Evolutionary conservation across 2,113 vertebrate genomes (phyloP), one percentile per base, ranked within the genome.

Genomic region (Vombatus ursinus): DNA sequence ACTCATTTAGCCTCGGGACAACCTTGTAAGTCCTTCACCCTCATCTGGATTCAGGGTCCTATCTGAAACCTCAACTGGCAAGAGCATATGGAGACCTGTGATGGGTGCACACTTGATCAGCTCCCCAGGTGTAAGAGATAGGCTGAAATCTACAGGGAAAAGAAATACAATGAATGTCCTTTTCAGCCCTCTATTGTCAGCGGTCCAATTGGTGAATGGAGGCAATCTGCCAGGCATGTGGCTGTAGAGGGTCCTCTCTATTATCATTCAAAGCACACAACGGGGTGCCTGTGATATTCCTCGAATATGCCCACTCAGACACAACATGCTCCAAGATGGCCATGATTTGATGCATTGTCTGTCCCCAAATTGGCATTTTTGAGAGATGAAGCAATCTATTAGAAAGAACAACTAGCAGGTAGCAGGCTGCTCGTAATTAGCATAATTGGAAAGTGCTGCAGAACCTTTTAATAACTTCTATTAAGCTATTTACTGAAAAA

Each of bases 401-500:
- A 11, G 24, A 94, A 8, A 92, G 47, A 90, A 90, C 14, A 49
- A 25, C 16, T 9, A 91, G 68, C 94, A 90, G 31, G 52, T 90
- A 96, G 23, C 0, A 77, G 89, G 8, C 10, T 89, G 44, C 54
- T 37, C 48, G 93, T 93, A 94, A 93, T 48, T 37, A 89, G 2
- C 8, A 94, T 54, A 89, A 53, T 93, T 96, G 95, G 52, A 93
- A 91, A 92, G 44, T 96, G 91, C 14, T 51, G 53, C 1, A 93
- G 44, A 90, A 50, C 91, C 25, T 92, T 89, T 96, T 50, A 14
- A 90, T 89, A 96, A 95, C 84, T 89, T 22, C 3, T 54, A 3
- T 52, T 94, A 95, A 92, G 77, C 77, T 24, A 94, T 10, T 94
- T 96, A 94, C 50, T 91, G 91, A 95, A 54, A 9, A 93, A 50